These are phyloP conservation scores for Cercopithecus mitis DNA, from an alignment of 2,797 vertebrate genomes.

Conservation along the genomic window DNA sequence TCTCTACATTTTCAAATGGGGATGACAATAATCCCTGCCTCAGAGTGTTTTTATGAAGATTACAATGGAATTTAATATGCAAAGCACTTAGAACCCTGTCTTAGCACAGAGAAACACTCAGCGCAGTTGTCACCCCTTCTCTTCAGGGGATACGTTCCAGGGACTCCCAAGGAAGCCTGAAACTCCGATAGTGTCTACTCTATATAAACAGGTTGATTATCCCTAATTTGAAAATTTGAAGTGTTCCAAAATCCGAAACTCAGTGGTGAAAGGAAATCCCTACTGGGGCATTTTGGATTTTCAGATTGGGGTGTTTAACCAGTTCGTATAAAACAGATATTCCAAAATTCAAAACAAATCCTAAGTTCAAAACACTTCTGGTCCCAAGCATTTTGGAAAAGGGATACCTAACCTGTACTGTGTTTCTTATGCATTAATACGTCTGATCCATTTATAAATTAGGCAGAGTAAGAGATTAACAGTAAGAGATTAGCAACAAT, in stretches of 20 bases:
- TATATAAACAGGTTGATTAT: not conserved
- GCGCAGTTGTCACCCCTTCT: not conserved
- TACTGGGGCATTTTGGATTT: not conserved
- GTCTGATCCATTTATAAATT: not conserved
- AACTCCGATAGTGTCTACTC: not conserved
- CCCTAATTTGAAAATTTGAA: not conserved
- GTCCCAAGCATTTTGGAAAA: not conserved
- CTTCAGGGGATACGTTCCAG: not conserved
- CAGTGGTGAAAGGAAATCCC: too few relatives aligned
- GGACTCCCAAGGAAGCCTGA: not conserved
- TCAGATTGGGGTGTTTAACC: not conserved
- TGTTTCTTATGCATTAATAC: not conserved
- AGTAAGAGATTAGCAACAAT: not conserved
- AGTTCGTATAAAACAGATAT: not conserved
- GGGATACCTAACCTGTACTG: not conserved
- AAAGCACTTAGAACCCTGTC: not conserved
- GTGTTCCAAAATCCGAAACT: not conserved
- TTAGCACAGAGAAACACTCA: not conserved
- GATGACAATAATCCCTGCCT: not conserved
- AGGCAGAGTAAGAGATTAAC: not conserved
- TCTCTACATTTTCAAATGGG: not conserved
- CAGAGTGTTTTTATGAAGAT: not conserved
- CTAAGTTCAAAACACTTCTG: not conserved
- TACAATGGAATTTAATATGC: not conserved
- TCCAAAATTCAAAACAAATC: not conserved